Percentiles rank a stretch among this genome's conserved stretches.
These are phyloP conservation scores for Oscheius sp. DNA, from an alignment of 1,140 invertebrate species.

Conservation along the genomic window DNA sequence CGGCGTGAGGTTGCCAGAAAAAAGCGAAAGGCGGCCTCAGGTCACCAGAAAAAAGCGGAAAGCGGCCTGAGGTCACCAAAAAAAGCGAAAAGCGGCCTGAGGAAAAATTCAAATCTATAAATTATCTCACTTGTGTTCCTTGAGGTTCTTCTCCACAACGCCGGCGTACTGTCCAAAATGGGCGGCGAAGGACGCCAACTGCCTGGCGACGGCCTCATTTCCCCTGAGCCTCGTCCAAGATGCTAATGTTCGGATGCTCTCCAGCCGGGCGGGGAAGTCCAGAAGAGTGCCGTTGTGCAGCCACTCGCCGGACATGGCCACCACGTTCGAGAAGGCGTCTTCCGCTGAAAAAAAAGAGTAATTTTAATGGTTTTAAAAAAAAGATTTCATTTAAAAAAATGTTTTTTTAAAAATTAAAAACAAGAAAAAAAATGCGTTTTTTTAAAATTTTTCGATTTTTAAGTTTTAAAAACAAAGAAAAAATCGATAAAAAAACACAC, in stretches of 20 bases:
- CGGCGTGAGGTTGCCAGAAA: no score
- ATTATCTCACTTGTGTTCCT: slow-evolving; percentile 57
- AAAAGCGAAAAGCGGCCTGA: no score
- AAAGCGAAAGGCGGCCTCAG: no score
- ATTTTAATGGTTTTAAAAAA: no score
- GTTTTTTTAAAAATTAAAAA: no score
- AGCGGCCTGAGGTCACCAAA: no score
- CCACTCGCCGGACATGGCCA: slow-evolving; percentile 56
- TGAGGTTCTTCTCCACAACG: slow-evolving; percentile 69
- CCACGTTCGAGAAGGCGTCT: slow-evolving; percentile 3
- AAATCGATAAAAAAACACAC: neutral
- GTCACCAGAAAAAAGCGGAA: no score
- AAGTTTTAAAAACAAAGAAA: neutral
- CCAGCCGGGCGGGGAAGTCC: slow-evolving; percentile 77
- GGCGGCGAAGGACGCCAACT: slow-evolving; percentile 80
- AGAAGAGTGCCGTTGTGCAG: slow-evolving; percentile 79
- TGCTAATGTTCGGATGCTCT: slow-evolving; percentile 8
- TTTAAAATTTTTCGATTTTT: neutral
- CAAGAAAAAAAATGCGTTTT: neutral
- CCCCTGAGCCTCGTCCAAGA: neutral
- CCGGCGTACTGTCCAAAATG: slow-evolving; percentile 79
- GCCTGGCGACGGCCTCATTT: slow-evolving; percentile 61
- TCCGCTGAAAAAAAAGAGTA: neutral
- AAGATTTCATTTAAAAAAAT: no score
- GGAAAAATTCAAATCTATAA: neutral